phyloP scores from a whole-genome alignment of 2,797 vertebrate species.

The Orientallactaga sibirica region DNA sequence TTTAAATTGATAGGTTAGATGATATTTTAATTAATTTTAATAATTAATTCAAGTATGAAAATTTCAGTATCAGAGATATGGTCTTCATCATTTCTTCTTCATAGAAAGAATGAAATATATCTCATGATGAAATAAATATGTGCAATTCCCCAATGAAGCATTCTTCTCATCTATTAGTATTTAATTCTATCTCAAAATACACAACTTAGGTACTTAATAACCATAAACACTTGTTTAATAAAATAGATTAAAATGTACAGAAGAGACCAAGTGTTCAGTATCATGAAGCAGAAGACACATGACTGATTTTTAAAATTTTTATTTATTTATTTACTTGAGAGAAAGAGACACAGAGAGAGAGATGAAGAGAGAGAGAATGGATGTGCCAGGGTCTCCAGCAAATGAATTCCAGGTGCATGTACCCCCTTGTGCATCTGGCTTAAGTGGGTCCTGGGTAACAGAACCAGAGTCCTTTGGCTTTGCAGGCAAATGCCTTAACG shows the following conservation, averaged over 20 bases:
- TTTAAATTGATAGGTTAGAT: neutral
- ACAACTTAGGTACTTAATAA: neutral
- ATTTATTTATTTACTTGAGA: too few species aligned
- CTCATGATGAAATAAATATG: neutral
- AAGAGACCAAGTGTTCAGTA: neutral
- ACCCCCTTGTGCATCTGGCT: too few species aligned
- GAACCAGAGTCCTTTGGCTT: too few species aligned
- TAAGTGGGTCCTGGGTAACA: too few species aligned
- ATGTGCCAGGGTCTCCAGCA: too few species aligned
- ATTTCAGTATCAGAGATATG: neutral
- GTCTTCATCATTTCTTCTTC: neutral
- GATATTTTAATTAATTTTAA: neutral
- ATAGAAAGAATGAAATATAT: neutral
- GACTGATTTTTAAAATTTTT: neutral
- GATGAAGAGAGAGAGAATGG: too few species aligned
- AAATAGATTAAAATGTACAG: neutral
- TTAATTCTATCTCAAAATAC: neutral
- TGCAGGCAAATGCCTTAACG: too few species aligned
- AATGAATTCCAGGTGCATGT: too few species aligned
- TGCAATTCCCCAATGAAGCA: neutral
- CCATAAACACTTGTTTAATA: neutral
- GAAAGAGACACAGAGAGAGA: too few species aligned
- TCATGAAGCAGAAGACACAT: neutral
- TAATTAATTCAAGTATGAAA: constrained; percentile 13
- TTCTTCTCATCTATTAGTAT: neutral